Conservation (phyloP, 2,113 vertebrate species). For the Cathartes aura region DNA sequence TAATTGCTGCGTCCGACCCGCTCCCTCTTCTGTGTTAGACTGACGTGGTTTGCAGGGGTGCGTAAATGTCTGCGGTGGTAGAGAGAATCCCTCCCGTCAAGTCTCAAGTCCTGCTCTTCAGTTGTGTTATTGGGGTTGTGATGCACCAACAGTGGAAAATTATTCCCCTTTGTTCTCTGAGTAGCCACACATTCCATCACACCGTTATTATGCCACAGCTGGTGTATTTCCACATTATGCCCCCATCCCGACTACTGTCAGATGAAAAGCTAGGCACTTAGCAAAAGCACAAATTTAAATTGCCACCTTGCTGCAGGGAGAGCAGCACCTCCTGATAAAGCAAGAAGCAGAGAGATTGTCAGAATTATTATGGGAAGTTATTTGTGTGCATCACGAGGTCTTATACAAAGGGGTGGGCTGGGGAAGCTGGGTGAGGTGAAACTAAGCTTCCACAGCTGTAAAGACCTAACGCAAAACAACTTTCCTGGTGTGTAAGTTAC, state of each 20-base stretch:
- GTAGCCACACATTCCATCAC: neutral
- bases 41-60: constrained; percentile 63
- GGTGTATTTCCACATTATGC: neutral
- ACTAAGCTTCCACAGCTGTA: neutral
- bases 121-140: constrained; percentile 15
- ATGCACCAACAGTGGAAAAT: constrained; percentile 15
- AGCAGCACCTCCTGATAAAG: constrained; percentile 21
- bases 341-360: neutral
- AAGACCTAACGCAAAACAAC: neutral
- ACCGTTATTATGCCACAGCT: neutral
- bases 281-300: constrained; percentile 59
- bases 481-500: neutral
- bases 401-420: neutral
- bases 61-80: neutral
- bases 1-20: constrained; percentile 89
- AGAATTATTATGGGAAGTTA: neutral
- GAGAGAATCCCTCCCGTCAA: neutral
- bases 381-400: neutral
- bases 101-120: neutral
- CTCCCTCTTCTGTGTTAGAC: constrained; percentile 90
- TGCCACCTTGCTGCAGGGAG: neutral
- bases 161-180: constrained; percentile 3
- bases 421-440: neutral
- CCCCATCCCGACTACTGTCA: neutral
- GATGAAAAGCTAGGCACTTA: constrained; percentile 58